Evolutionary conservation across 2,113 vertebrate genomes (phyloP).

Genomic region (Synodontis membranacea): DNA sequence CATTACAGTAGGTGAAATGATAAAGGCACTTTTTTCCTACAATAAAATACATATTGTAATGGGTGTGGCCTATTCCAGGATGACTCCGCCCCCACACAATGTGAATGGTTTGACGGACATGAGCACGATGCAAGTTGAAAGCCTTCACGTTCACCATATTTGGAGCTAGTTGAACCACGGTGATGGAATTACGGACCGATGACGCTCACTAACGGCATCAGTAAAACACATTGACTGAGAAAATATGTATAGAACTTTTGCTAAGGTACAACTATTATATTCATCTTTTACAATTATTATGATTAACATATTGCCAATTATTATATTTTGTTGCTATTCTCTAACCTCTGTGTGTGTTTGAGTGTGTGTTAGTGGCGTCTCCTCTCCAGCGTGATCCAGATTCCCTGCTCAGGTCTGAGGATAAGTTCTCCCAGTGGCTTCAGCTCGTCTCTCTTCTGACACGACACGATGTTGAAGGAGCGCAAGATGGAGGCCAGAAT

Average conservation of each 20-base stretch:
- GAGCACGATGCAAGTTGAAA: background rate
- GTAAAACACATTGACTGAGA: background rate
- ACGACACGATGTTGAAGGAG: conserved; percentile 79
- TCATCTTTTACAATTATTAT: background rate
- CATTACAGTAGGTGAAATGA: no score
- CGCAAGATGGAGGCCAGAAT: conserved; percentile 81
- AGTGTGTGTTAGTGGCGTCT: conserved; percentile 48
- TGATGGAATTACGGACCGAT: background rate
- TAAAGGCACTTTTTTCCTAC: no score
- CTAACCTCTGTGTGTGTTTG: background rate
- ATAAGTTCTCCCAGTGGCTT: conserved; percentile 80
- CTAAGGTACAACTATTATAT: background rate
- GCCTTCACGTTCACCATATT: no score
- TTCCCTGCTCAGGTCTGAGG: conserved; percentile 84
- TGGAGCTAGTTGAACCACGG: background rate
- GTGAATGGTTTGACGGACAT: background rate
- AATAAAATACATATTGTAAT: background rate
- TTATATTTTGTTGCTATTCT: background rate
- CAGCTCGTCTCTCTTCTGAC: conserved; percentile 82
- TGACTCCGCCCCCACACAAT: background rate
- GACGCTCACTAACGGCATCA: background rate
- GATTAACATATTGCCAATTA: background rate
- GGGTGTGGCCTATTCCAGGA: background rate
- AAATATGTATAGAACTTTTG: no score
- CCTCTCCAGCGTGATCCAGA: conserved; percentile 84